phyloP scores from a whole-genome alignment of 2,888 invertebrate genomes.

The Leucoma salicis region DNA sequence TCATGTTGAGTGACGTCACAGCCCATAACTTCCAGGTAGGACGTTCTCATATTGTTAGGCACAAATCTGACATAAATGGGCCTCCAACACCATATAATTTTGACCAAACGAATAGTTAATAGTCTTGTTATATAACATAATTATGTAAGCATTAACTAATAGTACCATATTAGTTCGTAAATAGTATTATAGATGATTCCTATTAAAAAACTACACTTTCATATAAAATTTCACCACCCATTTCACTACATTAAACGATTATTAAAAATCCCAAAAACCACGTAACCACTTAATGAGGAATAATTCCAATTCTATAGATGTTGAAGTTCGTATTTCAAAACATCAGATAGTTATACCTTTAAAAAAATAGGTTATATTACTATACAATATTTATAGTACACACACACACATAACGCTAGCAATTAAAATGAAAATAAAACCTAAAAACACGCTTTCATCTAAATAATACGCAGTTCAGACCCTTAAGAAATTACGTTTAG shows the following conservation, averaged over 20 bases:
- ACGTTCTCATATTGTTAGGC: neutral
- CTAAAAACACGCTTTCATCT: neutral
- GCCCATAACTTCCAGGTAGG: neutral
- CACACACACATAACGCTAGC: neutral
- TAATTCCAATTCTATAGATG: too few species aligned
- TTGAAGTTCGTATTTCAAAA: too few species aligned
- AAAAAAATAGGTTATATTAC: neutral
- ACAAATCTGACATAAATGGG: neutral
- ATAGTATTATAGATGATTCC: too few species aligned
- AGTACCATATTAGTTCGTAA: too few species aligned
- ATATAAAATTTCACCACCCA: too few species aligned
- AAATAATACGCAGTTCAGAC: neutral
- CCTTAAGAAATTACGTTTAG: neutral
- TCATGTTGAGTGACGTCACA: neutral
- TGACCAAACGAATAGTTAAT: neutral
- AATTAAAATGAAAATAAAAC: slow-evolving; percentile 1
- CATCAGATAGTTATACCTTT: too few species aligned
- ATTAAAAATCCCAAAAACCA: too few species aligned
- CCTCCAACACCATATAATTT: neutral
- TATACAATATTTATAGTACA: neutral
- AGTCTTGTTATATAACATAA: neutral
- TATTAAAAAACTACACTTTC: too few species aligned
- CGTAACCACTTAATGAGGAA: too few species aligned
- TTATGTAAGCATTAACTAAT: too few species aligned
- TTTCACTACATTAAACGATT: too few species aligned